Base-by-base conservation (phyloP, 2,113 vertebrate genomes). In the Nicator chloris region DNA sequence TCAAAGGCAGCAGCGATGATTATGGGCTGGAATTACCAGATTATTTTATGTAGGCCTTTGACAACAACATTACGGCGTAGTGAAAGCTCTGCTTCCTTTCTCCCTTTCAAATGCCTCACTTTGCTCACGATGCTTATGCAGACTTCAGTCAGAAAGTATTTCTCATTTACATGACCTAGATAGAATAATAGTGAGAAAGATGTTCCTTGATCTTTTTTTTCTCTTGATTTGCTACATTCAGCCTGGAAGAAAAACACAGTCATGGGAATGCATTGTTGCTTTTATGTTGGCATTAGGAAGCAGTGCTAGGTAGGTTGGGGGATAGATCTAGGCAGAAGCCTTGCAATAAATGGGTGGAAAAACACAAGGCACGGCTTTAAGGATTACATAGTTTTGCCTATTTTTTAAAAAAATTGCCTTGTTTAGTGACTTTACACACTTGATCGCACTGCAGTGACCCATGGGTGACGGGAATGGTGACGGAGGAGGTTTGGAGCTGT, bases 101-200 rank as follows among this genome's bases (percentile, higher is more conserved):
- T 59, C 56, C 53, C 28, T 73, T 75, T 76, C 69, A 61, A 78
- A 72, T 33, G 65, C 84, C 63, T 92, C 60, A 44, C 73, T 94
- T 80, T 93, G 89, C 78, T 91, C 78, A n/a, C 2, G 1, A 19
- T 78, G 81, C 81, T 77, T 87, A 21, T 78, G 82, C 87, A 88
- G 87, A 63, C 82, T 95, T 94, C 87, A 97, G 70, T 96, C 92
- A 80, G 85, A 93, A 94, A 96, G 71, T 86, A 93, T 90, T 93
- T 91, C 95, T 95, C 95, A 96, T 95, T 95, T 96, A 96, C 95
- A 95, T 97, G 93, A 94, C 96, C 95, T 96, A 97, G 87, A 95
- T 96, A 96, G 79, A 91, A 94, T 82, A 95, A 95, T 91, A 91
- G 81, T 77, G 92, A 86, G 92, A 88, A 95, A 88, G 82, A 94